Evolutionary conservation across 2,113 vertebrate species (phyloP).

Genomic region (Actenoides hombroni): DNA sequence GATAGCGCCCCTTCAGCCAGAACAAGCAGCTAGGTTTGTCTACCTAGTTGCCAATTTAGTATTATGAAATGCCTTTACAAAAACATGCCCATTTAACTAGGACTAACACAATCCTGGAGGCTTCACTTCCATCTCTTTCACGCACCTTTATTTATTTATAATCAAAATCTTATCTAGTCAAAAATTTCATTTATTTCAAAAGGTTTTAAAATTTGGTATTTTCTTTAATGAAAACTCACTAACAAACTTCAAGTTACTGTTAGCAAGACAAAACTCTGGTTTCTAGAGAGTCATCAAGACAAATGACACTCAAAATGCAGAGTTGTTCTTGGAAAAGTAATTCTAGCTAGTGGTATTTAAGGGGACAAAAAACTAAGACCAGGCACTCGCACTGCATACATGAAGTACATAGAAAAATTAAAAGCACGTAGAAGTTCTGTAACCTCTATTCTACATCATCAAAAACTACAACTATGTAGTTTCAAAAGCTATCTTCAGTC

Average conservation of each 20-base stretch:
- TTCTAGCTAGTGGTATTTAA: neutral
- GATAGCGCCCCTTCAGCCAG: neutral
- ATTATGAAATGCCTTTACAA: neutral
- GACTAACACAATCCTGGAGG: neutral
- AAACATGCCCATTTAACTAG: neutral
- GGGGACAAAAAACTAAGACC: neutral
- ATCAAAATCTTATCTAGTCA: neutral
- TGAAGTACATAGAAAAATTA: neutral
- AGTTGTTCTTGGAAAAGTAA: neutral
- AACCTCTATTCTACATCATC: slow-evolving; percentile 15
- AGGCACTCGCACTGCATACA: neutral
- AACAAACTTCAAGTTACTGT: neutral
- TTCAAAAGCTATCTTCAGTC: neutral
- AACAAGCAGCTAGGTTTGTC: neutral
- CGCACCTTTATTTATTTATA: neutral
- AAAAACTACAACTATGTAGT: neutral
- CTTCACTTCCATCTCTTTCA: neutral
- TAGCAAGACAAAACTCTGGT: neutral
- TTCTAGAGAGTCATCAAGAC: neutral
- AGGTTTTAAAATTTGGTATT: neutral
- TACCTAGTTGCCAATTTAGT: neutral
- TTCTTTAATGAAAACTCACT: neutral
- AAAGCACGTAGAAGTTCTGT: neutral
- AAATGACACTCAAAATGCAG: neutral
- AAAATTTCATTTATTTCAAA: neutral